Evolutionary conservation across 2,797 vertebrate species (phyloP), one percentile per base, ranked within the genome.

Genomic region (Crenuchus spilurus): DNA sequence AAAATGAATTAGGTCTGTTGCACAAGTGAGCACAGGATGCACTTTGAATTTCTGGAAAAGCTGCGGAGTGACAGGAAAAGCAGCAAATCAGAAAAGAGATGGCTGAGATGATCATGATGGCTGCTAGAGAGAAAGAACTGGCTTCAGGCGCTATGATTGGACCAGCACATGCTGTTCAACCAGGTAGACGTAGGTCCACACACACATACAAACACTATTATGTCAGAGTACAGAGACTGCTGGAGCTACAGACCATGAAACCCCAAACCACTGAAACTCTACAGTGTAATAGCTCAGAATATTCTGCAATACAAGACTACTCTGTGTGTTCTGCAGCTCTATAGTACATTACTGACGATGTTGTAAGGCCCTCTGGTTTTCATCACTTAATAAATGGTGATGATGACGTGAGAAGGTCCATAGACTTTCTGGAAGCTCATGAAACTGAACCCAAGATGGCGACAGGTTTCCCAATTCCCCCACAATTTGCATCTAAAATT

Each of bases 41-140:
- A 91, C 84, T 90, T 83, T 74, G 85, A 93, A 6, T 92, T 94
- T 78, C 88, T 95, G 51, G 86, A 88, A 33, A 85, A 88, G 22
- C 42, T 94, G 0, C 84, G 35, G 90, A 93, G 42, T 94, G 93
- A 93, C 60, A 84, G 54, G 82, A 91, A 0, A 33, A 83, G 2
- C 81, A 81, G 0, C 7, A 79, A 1, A 84, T 41, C 39, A 64
- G 88, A 24, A 55, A 76, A 48, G 79, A 14, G 48, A 85, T 73
- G 66, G 8, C n/a, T 10, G 26, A 65, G 35, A 63, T 22, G 1
- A 8, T 1, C 18, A 16, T 35, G 11, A 18, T 10, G 4, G 16
- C 42, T 3, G 18, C 42, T 42, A n/a, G 51, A 30, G 51, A 67
- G 8, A 18, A 52, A 18, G 65, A 66, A 44, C 55, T 24, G 66